phyloP scores from a whole-genome alignment of 2,888 invertebrate species.

The Bellardia bayeri region DNA sequence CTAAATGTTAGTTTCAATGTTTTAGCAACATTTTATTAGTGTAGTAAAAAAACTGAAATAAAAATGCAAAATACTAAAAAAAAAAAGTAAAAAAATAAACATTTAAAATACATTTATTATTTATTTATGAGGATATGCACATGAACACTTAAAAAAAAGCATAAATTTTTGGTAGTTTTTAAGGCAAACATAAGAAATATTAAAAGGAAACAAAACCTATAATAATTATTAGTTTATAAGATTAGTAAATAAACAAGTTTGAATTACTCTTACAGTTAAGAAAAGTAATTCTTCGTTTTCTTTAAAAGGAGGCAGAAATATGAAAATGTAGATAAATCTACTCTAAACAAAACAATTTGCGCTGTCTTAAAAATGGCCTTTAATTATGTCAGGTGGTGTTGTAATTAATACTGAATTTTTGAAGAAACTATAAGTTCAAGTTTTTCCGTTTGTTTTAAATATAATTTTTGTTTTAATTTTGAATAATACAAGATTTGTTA shows the following conservation, averaged over 20 bases:
- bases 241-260: background rate
- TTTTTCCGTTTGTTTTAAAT: background rate
- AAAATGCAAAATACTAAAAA: background rate
- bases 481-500: background rate
- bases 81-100: slow-evolving; percentile 70
- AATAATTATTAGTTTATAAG: slow-evolving; percentile 36
- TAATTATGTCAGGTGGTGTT: slow-evolving; percentile 80
- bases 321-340: slow-evolving; percentile 71
- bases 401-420: slow-evolving; percentile 46
- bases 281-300: slow-evolving; percentile 33
- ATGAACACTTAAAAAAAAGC: slow-evolving; percentile 19
- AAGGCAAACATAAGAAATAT: background rate
- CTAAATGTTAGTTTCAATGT: slow-evolving; percentile 69
- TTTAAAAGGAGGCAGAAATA: slow-evolving; percentile 78
- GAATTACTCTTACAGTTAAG: background rate
- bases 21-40: slow-evolving; percentile 71
- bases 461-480: background rate
- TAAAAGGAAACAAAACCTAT: background rate
- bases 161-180: slow-evolving; percentile 45
- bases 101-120: slow-evolving; percentile 78
- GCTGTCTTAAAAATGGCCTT: slow-evolving; percentile 77
- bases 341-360: slow-evolving; percentile 39
- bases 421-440: background rate
- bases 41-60: slow-evolving; percentile 43
- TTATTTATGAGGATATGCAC: slow-evolving; percentile 56